phyloP scores from a whole-genome alignment of 2,797 vertebrate genomes.

The Eremophila alpestris region DNA sequence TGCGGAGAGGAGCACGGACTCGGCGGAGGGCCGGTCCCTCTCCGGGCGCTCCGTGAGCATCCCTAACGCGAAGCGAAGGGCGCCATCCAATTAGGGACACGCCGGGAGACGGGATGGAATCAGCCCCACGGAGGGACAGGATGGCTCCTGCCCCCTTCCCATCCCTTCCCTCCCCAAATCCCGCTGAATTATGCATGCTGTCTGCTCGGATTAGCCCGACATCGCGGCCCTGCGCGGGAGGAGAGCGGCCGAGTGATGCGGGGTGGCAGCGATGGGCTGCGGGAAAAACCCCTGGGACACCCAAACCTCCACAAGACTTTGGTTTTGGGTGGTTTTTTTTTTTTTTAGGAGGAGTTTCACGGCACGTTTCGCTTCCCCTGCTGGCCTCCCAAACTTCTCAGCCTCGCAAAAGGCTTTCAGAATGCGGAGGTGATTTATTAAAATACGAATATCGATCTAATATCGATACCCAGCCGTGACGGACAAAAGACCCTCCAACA shows the following conservation, averaged over 20 bases:
- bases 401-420: not conserved
- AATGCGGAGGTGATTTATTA: too few species aligned
- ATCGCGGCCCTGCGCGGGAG: not conserved
- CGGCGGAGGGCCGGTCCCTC: not conserved
- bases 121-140: fast-evolving
- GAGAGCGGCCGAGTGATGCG: not conserved
- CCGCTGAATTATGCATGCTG: not conserved
- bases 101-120: not conserved
- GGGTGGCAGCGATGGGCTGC: not conserved
- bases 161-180: not conserved
- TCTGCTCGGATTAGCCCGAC: not conserved
- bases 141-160: not conserved
- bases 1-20: fast-evolving
- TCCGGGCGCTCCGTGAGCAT: not conserved
- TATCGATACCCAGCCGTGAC: too few species aligned
- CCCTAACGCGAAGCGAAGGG: not conserved
- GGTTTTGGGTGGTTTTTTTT: too few species aligned
- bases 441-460: too few species aligned
- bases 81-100: not conserved
- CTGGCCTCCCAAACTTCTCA: not conserved
- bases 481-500: too few species aligned
- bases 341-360: not conserved
- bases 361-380: fast-evolving
- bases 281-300: not conserved
- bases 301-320: not conserved